phyloP scores from a whole-genome alignment of 2,113 vertebrate species.

The Delphinus delphis region DNA sequence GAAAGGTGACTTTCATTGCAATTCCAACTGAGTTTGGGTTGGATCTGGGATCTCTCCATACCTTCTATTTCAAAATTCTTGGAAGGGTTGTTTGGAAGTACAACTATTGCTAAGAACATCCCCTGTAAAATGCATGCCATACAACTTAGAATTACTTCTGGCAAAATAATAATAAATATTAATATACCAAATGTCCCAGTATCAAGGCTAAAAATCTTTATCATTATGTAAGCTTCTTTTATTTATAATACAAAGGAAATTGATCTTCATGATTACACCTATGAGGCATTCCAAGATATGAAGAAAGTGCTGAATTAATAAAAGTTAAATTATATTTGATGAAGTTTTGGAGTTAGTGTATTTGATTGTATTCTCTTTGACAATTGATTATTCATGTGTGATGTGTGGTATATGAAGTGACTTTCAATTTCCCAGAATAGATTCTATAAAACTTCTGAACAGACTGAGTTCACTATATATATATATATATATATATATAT shows the following conservation, averaged over 20 bases:
- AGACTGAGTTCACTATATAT: constrained; percentile 51
- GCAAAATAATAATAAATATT: constrained; percentile 34
- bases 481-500: too few species aligned
- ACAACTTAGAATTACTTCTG: constrained; percentile 45
- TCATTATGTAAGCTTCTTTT: constrained; percentile 29
- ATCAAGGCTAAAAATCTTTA: constrained; percentile 27
- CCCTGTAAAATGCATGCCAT: not conserved
- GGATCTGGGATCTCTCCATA: not conserved
- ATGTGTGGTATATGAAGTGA: constrained; percentile 32
- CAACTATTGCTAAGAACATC: not conserved
- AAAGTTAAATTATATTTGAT: constrained; percentile 53
- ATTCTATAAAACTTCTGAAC: constrained; percentile 51
- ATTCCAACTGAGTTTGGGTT: not conserved
- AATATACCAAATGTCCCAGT: not conserved
- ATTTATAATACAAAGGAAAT: not conserved
- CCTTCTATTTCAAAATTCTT: constrained; percentile 39
- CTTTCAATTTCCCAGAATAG: constrained; percentile 61
- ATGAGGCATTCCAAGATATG: constrained; percentile 3
- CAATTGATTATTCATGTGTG: constrained; percentile 57
- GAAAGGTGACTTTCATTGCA: not conserved
- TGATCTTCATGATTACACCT: constrained; percentile 28
- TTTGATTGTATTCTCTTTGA: constrained; percentile 53
- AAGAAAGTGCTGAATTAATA: constrained; percentile 43
- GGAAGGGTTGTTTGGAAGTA: not conserved
- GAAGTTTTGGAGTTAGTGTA: constrained; percentile 4